Evolutionary conservation across 2,888 invertebrate species (phyloP), one percentile per base, ranked within the genome.

Genomic region (Elysia crispata): DNA sequence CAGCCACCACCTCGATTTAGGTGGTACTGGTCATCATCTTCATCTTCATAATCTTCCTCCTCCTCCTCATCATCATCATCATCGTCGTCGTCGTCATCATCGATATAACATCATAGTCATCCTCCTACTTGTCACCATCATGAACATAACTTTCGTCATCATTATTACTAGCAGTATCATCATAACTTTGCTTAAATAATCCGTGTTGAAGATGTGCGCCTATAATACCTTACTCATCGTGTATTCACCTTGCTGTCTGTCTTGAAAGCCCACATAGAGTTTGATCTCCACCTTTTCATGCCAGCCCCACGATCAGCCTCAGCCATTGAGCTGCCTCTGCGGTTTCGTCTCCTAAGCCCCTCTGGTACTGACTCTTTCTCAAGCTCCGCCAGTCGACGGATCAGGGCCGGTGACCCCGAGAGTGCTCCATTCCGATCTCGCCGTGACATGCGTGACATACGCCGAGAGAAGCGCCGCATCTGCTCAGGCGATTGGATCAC

Each of bases 391-490:
- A 75, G 23, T 1, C 67, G 77, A 54, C 76, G 31, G 33, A 82
- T 30, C 1, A 80, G 66, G 18, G 80, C 76, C 1, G 82, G 82
- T 25, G 80, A 80, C 5, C 57, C 77, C 6, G 66, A 31, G 1
- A 60, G 73, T 41, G 41, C 5, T 3, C 41, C 41, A 1, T 70
- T 31, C 1, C 70, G 30, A 28, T 28, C 33, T 6, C 18, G n/a
- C 20, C 72, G 77, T 0, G 77, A 73, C 50, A 79, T n/a, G 1
- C 69, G 31, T 1, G 83, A 81, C 70, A 83, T 73, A 3, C 77
- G 74, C 3, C 79, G 25, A 1, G 81, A 77, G 66, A 83, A 70
- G 8, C 83, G 72, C 18, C 83, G 76, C 60, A 83, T 79, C 69
- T 74, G 25, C 25, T 57, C 77, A 28, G 78, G 80, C 3, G 83